phyloP scores from a whole-genome alignment of 2,797 vertebrate species.

The Sphenodon punctatus region DNA sequence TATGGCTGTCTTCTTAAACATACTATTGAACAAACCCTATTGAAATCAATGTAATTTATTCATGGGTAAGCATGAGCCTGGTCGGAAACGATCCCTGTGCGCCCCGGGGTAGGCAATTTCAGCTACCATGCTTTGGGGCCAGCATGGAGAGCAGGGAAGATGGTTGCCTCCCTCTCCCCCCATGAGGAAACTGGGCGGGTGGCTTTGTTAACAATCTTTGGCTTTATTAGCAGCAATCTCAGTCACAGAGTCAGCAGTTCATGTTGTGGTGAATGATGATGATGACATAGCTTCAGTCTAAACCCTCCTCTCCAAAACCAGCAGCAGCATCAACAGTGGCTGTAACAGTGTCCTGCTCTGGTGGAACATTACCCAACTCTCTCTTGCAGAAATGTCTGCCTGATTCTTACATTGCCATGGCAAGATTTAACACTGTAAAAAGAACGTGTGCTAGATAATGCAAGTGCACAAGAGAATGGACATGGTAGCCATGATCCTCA shows the following conservation, averaged over 20 bases:
- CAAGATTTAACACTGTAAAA: background rate
- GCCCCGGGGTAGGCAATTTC: no score
- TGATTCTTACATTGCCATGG: background rate
- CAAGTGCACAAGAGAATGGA: slow-evolving; percentile 44
- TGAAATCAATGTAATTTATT: no score
- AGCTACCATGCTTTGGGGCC: no score
- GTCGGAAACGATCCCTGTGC: no score
- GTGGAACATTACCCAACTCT: background rate
- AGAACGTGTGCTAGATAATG: slow-evolving; percentile 42
- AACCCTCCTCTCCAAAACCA: background rate
- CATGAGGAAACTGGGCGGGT: background rate
- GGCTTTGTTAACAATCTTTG: background rate
- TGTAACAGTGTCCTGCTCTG: background rate
- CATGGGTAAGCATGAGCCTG: no score
- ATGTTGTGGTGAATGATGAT: background rate
- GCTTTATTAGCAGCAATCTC: background rate
- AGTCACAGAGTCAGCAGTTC: background rate
- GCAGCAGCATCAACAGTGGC: background rate
- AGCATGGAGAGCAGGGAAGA: no score
- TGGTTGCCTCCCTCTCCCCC: no score
- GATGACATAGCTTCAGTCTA: background rate
- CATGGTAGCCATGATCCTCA: no score
- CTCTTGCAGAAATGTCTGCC: background rate
- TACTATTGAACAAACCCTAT: no score
- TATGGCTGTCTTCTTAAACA: no score